Conservation (phyloP, 2,888 invertebrate species). For the Cinara cedri region DNA sequence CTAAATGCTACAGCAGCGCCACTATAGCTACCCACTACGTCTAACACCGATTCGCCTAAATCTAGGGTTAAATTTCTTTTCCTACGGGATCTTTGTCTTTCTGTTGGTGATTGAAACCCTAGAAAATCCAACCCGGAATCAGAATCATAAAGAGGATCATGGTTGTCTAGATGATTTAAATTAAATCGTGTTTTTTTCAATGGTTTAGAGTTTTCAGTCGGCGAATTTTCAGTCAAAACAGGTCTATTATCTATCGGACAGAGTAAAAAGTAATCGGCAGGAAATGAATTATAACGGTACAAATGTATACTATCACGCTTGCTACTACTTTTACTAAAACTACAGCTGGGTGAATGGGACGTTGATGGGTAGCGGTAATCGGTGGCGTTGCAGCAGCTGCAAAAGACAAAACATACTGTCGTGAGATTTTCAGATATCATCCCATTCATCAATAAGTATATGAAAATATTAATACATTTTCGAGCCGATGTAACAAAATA, state of each 20-base stretch:
- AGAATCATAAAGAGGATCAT: slow-evolving; percentile 46
- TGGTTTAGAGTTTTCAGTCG: slow-evolving; percentile 50
- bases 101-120: slow-evolving; percentile 50
- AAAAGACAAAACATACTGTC: slow-evolving; percentile 49
- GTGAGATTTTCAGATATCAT: slow-evolving; percentile 37
- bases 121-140: slow-evolving; percentile 48
- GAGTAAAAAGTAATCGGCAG: slow-evolving; percentile 53
- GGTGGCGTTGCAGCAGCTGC: slow-evolving; percentile 57
- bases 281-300: slow-evolving; percentile 56
- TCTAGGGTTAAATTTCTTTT: slow-evolving; percentile 54
- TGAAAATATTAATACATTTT: slow-evolving; percentile 45
- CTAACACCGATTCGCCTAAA: slow-evolving; percentile 54
- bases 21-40: slow-evolving; percentile 56
- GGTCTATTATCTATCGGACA: slow-evolving; percentile 55
- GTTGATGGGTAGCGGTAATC: slow-evolving; percentile 56
- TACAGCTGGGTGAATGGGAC: slow-evolving; percentile 56
- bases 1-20: slow-evolving; percentile 55
- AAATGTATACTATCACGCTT: slow-evolving; percentile 53
- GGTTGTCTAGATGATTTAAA: slow-evolving; percentile 35
- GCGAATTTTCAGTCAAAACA: slow-evolving; percentile 43
- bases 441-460: slow-evolving; percentile 26
- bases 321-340: slow-evolving; percentile 56
- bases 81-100: slow-evolving; percentile 39
- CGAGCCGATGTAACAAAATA: slow-evolving; percentile 35
- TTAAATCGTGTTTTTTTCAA: slow-evolving; percentile 53